phyloP scores from a whole-genome alignment of 2,888 invertebrate species.

The Argyresthia goedartella region DNA sequence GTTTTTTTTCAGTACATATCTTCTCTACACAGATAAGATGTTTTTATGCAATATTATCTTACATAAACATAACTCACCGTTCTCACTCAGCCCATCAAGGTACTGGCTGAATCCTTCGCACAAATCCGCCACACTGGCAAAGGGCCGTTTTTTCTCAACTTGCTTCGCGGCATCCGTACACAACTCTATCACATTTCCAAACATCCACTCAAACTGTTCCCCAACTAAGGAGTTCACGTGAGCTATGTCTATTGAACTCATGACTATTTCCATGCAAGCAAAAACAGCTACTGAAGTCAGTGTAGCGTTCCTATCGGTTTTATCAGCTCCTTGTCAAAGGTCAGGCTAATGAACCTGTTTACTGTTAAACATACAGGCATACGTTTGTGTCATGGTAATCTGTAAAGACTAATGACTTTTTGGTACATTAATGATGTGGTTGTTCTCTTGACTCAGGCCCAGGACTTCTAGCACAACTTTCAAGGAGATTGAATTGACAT shows the following conservation, averaged over 20 bases:
- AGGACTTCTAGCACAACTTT: too few relatives aligned
- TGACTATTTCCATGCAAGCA: neutral
- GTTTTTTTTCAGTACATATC: too few relatives aligned
- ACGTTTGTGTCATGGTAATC: neutral
- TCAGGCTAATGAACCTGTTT: neutral
- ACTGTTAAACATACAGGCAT: neutral
- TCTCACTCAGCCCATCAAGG: constrained; percentile 59
- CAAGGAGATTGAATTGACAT: too few relatives aligned
- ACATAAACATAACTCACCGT: constrained; percentile 37
- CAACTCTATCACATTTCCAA: constrained; percentile 75
- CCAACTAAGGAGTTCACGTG: constrained; percentile 66
- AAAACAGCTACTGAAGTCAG: neutral
- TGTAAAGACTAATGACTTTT: too few relatives aligned
- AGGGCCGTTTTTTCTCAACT: constrained; percentile 64
- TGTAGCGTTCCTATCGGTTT: neutral
- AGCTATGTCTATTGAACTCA: constrained; percentile 25
- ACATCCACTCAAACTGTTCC: constrained; percentile 68
- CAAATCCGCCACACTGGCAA: constrained; percentile 51
- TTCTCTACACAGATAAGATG: too few relatives aligned
- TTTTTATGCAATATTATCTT: too few relatives aligned
- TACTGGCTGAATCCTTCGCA: constrained; percentile 63
- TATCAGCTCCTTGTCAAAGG: neutral
- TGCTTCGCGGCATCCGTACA: constrained; percentile 63
- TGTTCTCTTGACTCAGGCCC: too few relatives aligned
- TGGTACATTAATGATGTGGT: too few relatives aligned